Evolutionary conservation across 1,140 invertebrate genomes (phyloP).

Genomic region (Aphelenchoides besseyi): DNA sequence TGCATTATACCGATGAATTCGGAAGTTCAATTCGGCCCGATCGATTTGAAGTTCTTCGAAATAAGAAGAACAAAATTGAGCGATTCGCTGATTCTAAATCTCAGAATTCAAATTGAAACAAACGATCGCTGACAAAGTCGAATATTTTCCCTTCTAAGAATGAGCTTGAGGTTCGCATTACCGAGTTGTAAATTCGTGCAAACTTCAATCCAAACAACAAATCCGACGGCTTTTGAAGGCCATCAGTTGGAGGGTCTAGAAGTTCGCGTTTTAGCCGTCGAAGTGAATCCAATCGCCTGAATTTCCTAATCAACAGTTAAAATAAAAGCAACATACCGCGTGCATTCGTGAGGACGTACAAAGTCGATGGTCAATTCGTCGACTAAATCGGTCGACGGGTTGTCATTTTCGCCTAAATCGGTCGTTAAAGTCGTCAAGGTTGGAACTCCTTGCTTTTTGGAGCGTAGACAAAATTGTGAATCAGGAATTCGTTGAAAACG

Average conservation of each 20-base stretch:
- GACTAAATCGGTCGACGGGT: no score
- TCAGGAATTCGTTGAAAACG: no score
- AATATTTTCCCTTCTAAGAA: neutral
- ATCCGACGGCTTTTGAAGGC: neutral
- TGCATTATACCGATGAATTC: neutral
- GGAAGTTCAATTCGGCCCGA: neutral
- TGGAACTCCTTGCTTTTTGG: no score
- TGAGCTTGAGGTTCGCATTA: constrained; percentile 1
- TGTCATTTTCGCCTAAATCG: no score
- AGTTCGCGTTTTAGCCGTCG: neutral
- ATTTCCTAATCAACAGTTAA: neutral
- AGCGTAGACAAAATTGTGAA: no score
- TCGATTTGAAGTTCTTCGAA: neutral
- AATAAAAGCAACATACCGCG: constrained; percentile 1
- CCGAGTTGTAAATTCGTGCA: neutral
- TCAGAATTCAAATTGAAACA: neutral
- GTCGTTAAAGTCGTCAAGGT: no score
- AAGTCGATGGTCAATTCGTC: constrained; percentile 5
- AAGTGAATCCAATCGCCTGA: constrained; percentile 3
- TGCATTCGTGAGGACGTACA: constrained; percentile 13
- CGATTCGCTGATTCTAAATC: constrained; percentile 17
- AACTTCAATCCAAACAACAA: neutral
- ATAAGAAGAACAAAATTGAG: constrained; percentile 3
- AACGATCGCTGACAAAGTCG: neutral
- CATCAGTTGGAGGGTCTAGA: neutral